Evolutionary conservation across 1,140 invertebrate genomes (phyloP), one percentile per base, ranked within the genome.

Genomic region (Vollenhovia emeryi): DNA sequence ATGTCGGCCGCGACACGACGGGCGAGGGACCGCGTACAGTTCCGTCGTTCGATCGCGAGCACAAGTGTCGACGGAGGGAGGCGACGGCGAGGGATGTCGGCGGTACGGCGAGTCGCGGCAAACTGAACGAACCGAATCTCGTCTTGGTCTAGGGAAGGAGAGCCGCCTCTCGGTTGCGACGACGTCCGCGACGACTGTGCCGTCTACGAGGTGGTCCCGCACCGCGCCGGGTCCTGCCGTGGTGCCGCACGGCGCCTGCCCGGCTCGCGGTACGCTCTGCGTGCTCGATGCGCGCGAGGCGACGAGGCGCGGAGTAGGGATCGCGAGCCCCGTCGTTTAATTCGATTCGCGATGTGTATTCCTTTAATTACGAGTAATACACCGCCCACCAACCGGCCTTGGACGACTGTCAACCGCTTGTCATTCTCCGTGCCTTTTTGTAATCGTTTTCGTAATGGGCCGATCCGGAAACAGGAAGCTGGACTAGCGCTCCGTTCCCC

Each of bases 181-280:
- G 40, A 82, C 62, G 40, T 59, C 40, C 13, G 21, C 75, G 75
- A 80, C 48, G 68, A 36, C 79, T 43, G 43, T 36, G 52, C 30
- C 24, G 73, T 57, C 48, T 76, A 33, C 73, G 52, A 76, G 71
- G 52, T 64, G 68, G 15, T 71, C 80, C 57, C 78, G 57, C 50
- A 68, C 66, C 68, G 33, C 62, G 48, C 11, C 74, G 60, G 24
- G 60, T 79, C 33, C 76, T 68, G 59, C 45, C 30, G 52, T 52
- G 68, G 82, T 68, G 36, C 52, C 86, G 79, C 85, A 90, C 74
- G 62, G 89, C 89, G 89, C 89, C 57, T 90, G 89, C 89, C 80
- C 89, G 69, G 60, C 57, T 85, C 30, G 55, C 36, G 48, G 27
- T 40, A 73, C 7, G 76, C 45, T n/a, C n/a, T 88, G 21, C 71